Evolutionary conservation across 1,140 invertebrate genomes (phyloP).

Genomic region (Oppia nitens): DNA sequence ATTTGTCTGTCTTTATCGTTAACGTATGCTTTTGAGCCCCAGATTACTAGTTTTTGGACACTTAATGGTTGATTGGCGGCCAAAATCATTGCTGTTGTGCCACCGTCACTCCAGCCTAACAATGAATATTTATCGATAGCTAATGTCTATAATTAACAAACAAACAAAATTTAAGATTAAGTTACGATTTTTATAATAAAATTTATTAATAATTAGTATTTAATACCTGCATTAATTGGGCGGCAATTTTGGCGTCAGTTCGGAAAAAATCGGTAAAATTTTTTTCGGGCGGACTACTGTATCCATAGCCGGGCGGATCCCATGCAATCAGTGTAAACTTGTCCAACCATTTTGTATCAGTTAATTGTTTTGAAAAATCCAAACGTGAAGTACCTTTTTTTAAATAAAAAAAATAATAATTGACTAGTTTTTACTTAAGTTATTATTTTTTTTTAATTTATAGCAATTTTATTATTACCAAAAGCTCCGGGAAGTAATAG

Average conservation of each 20-base stretch:
- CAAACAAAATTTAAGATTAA: not conserved
- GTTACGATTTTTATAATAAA: not conserved
- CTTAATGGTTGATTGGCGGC: not conserved
- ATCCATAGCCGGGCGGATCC: constrained; percentile 16
- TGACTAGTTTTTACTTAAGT: not conserved
- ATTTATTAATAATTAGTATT: not conserved
- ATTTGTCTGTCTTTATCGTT: constrained; percentile 1
- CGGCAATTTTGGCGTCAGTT: constrained; percentile 12
- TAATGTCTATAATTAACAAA: no score
- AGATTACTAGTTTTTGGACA: constrained; percentile 15
- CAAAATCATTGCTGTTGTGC: constrained; percentile 10
- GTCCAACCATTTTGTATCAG: constrained; percentile 3
- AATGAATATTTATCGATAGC: constrained; percentile 7
- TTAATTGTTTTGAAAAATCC: constrained; percentile 10
- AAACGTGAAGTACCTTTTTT: not conserved
- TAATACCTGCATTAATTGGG: constrained; percentile 13
- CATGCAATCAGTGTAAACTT: constrained; percentile 15
- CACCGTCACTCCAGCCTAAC: constrained; percentile 15
- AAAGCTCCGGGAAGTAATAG: constrained; percentile 45
- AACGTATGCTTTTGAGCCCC: constrained; percentile 15
- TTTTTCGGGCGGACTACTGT: constrained; percentile 12
- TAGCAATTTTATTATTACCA: not conserved
- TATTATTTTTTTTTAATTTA: not conserved
- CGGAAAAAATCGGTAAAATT: constrained; percentile 12
- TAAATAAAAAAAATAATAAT: not conserved